These are phyloP conservation scores for Calliopum simillimum DNA, from an alignment of 2,888 invertebrate genomes.

Conservation along the genomic window DNA sequence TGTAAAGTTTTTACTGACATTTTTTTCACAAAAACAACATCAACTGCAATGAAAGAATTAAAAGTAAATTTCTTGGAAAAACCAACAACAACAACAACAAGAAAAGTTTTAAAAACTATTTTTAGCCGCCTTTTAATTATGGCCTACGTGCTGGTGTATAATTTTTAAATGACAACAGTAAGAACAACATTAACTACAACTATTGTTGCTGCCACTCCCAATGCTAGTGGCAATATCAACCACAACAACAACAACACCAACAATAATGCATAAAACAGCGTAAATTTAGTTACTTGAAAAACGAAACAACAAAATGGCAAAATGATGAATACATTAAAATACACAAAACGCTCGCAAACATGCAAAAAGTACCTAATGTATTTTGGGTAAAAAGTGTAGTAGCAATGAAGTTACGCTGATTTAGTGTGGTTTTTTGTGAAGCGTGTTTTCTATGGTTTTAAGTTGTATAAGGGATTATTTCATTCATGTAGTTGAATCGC, in stretches of 20 bases:
- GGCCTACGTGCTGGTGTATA: conserved; percentile 35
- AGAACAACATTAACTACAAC: conserved; percentile 18
- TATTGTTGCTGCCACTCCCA: too few species aligned
- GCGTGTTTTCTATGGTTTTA: too few species aligned
- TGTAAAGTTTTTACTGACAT: background rate
- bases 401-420: background rate
- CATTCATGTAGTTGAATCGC: too few species aligned
- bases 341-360: conserved; percentile 24
- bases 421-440: too few species aligned
- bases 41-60: conserved; percentile 21
- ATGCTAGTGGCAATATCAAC: background rate
- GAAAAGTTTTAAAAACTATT: conserved; percentile 31
- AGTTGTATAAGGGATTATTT: too few species aligned
- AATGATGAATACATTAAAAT: conserved; percentile 31
- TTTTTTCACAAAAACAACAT: background rate
- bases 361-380: conserved; percentile 20
- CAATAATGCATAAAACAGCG: background rate
- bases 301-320: conserved; percentile 30
- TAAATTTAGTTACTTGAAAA: conserved; percentile 26
- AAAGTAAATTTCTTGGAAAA: conserved; percentile 30
- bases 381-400: conserved; percentile 3
- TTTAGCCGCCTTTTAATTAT: conserved; percentile 35
- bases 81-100: too few species aligned
- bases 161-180: conserved; percentile 33
- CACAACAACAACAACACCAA: conserved; percentile 11